These are phyloP conservation scores for Tetrax tetrax DNA, from an alignment of 2,113 vertebrate species.

Conservation along the genomic window DNA sequence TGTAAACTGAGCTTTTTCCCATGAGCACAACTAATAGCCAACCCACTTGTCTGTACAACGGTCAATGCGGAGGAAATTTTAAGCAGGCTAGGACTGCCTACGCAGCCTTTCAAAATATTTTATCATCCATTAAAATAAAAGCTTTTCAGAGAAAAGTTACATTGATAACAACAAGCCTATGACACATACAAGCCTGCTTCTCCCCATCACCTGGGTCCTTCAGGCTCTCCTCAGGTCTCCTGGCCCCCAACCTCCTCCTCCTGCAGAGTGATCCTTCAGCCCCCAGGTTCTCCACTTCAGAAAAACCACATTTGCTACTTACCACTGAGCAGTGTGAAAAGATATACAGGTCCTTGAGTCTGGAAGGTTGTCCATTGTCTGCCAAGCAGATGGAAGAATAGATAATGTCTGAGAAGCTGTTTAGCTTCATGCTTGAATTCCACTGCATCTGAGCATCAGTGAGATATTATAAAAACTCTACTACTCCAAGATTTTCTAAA, in stretches of 20 bases:
- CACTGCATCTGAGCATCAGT: neutral
- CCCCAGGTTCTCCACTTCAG: neutral
- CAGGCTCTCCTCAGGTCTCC: neutral
- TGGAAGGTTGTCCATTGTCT: neutral
- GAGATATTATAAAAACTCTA: neutral
- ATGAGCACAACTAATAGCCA: neutral
- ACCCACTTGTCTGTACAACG: neutral
- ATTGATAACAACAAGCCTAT: neutral
- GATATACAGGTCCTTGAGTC: neutral
- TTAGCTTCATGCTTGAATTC: conserved; percentile 5
- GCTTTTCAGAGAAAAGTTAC: neutral
- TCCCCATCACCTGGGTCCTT: neutral
- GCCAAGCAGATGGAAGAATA: neutral
- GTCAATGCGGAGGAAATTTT: neutral
- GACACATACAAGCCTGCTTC: neutral
- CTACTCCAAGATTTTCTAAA: neutral
- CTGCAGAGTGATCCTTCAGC: neutral
- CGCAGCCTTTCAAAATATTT: neutral
- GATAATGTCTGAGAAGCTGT: neutral
- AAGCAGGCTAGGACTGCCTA: neutral
- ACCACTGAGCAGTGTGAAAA: neutral
- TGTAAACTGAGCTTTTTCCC: neutral
- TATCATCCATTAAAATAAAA: neutral
- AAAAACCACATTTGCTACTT: neutral
- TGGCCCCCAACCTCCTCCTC: neutral